phyloP scores from a whole-genome alignment of 1,140 invertebrate genomes.

The Hetaerina americana region DNA sequence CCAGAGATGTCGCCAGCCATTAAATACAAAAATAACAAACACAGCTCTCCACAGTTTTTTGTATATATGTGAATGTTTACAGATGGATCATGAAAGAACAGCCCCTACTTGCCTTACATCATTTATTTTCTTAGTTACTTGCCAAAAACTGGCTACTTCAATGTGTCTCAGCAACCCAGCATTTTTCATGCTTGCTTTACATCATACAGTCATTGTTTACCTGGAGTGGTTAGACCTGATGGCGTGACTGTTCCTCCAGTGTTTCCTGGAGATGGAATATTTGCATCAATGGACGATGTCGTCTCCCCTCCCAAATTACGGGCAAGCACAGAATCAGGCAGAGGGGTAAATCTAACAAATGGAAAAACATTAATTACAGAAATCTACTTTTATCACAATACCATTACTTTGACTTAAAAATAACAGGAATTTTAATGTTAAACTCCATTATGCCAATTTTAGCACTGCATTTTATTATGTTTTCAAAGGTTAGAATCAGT shows the following conservation, averaged over 20 bases:
- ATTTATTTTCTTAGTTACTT: too few relatives aligned
- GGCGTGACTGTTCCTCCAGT: conserved; percentile 65
- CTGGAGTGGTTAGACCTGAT: conserved; percentile 54
- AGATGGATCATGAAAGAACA: too few relatives aligned
- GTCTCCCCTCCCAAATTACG: conserved; percentile 78
- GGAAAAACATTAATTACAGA: conserved; percentile 5
- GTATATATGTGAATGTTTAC: too few relatives aligned
- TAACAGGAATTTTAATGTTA: not conserved
- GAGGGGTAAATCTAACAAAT: conserved; percentile 73
- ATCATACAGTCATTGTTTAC: conserved; percentile 12
- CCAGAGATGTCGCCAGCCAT: too few relatives aligned
- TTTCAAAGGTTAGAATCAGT: too few relatives aligned
- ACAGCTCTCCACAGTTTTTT: too few relatives aligned
- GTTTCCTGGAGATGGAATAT: conserved; percentile 70
- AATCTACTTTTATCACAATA: not conserved
- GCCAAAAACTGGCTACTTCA: too few relatives aligned
- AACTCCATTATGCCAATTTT: conserved; percentile 1
- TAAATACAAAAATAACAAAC: too few relatives aligned
- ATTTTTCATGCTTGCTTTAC: too few relatives aligned
- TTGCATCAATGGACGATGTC: conserved; percentile 67
- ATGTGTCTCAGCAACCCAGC: too few relatives aligned
- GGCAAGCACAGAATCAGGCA: conserved; percentile 93
- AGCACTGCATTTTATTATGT: too few relatives aligned
- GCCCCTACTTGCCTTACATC: too few relatives aligned
- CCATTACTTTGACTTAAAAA: not conserved